Conservation (phyloP, 2,888 invertebrate species). For the Clostera curtula region DNA sequence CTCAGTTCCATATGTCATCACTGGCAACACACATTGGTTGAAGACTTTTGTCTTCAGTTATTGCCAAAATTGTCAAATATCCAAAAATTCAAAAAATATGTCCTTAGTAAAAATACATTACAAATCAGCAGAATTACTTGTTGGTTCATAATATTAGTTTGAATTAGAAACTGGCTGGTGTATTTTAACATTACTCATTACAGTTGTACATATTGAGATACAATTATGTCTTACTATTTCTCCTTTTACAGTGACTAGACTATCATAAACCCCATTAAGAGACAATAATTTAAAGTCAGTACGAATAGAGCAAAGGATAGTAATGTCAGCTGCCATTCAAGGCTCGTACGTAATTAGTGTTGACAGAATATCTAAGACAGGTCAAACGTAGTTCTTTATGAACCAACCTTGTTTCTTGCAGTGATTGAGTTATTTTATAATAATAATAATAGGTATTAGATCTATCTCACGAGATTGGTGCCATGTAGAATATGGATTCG, state of each 20-base stretch:
- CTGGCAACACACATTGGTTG: too few species aligned
- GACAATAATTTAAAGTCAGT: slow-evolving; percentile 32
- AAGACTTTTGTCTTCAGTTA: too few species aligned
- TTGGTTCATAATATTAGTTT: slow-evolving; percentile 2
- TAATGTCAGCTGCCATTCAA: slow-evolving; percentile 46
- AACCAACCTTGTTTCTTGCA: slow-evolving; percentile 57
- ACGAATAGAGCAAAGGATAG: slow-evolving; percentile 36
- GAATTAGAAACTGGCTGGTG: slow-evolving; percentile 14
- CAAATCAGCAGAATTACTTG: slow-evolving; percentile 1
- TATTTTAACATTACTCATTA: slow-evolving; percentile 18
- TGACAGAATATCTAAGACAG: slow-evolving; percentile 51
- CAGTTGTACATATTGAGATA: slow-evolving; percentile 30
- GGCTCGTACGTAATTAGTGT: slow-evolving; percentile 58
- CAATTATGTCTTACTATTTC: slow-evolving; percentile 37
- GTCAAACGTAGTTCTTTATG: slow-evolving; percentile 43
- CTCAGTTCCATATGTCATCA: too few species aligned
- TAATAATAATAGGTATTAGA: slow-evolving; percentile 20
- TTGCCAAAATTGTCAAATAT: too few species aligned
- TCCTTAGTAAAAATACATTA: too few species aligned
- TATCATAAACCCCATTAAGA: slow-evolving; percentile 43
- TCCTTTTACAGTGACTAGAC: slow-evolving; percentile 47
- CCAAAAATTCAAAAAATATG: too few species aligned
- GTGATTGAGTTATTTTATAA: slow-evolving; percentile 63
- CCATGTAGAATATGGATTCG: too few species aligned
- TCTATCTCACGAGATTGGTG: too few species aligned